Evolutionary conservation across 2,113 vertebrate genomes (phyloP).

Genomic region (Balaeniceps rex): DNA sequence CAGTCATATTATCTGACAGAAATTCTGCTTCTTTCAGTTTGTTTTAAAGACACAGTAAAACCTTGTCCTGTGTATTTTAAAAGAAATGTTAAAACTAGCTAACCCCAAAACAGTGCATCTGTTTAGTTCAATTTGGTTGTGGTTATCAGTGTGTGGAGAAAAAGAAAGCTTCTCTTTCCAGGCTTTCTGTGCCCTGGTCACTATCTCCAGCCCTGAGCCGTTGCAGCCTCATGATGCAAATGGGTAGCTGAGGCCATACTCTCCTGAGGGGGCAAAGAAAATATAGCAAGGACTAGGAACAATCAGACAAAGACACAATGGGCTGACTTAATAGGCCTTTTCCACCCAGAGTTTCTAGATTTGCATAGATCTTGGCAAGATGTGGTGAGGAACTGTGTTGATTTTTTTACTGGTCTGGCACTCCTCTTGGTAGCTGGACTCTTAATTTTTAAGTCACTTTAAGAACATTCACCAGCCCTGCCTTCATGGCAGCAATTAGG

Average conservation of each 20-base stretch:
- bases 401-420: background rate
- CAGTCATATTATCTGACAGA: background rate
- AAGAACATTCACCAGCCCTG: background rate
- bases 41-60: background rate
- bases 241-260: background rate
- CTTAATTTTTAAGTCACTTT: background rate
- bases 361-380: background rate
- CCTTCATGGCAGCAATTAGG: background rate
- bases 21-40: background rate
- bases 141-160: background rate
- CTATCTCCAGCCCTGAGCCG: background rate
- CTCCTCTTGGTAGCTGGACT: rapidly evolving
- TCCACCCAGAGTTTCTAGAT: background rate
- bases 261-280: background rate
- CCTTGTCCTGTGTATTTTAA: background rate
- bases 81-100: background rate
- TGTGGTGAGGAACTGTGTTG: background rate
- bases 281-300: background rate
- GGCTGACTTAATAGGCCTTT: background rate
- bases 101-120: background rate
- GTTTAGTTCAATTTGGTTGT: background rate
- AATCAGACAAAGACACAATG: background rate
- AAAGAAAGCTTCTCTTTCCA: background rate
- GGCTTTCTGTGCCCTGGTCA: background rate
- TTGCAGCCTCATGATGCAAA: background rate